Conservation (phyloP, 2,888 invertebrate species). For the Phyto melanocephala region DNA sequence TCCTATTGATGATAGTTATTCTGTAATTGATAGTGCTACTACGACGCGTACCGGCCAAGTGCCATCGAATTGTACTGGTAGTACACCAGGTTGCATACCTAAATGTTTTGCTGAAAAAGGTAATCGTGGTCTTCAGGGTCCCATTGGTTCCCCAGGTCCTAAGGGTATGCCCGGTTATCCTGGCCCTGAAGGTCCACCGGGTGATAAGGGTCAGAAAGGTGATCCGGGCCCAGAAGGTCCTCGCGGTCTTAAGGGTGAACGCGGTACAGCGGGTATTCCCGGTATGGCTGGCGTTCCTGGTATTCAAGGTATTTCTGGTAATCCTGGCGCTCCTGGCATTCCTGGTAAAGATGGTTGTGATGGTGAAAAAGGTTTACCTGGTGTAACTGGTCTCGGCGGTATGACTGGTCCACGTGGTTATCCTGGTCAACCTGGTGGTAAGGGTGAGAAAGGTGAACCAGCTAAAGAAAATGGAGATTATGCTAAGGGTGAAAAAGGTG, state of each 20-base stretch:
- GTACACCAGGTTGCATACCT: constrained; percentile 86
- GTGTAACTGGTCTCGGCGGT: constrained; percentile 85
- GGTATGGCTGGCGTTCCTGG: constrained; percentile 88
- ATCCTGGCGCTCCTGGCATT: constrained; percentile 85
- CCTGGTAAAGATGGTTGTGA: constrained; percentile 97
- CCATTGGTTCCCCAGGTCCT: constrained; percentile 85
- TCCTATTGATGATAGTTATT: constrained; percentile 75
- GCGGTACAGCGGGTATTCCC: constrained; percentile 91
- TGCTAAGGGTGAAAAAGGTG: constrained; percentile 92
- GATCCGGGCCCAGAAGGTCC: constrained; percentile 90
- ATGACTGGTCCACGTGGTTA: constrained; percentile 87
- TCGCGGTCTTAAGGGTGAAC: constrained; percentile 90
- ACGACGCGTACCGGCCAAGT: constrained; percentile 76
- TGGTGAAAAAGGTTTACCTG: constrained; percentile 93
- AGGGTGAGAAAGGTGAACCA: constrained; percentile 89
- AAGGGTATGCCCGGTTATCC: constrained; percentile 89
- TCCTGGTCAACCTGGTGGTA: constrained; percentile 78
- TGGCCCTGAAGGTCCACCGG: constrained; percentile 90
- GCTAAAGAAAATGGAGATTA: constrained; percentile 81
- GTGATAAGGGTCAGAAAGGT: constrained; percentile 93
- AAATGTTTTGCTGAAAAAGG: constrained; percentile 95
- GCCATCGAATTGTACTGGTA: constrained; percentile 82
- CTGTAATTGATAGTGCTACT: constrained; percentile 75
- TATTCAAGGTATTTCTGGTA: constrained; percentile 75
- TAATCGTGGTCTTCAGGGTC: constrained; percentile 86